Percentiles rank a stretch among this genome's conserved stretches.
These are phyloP conservation scores for Tribolium castaneum DNA, from an alignment of 1,140 invertebrate genomes.

Conservation along the genomic window DNA sequence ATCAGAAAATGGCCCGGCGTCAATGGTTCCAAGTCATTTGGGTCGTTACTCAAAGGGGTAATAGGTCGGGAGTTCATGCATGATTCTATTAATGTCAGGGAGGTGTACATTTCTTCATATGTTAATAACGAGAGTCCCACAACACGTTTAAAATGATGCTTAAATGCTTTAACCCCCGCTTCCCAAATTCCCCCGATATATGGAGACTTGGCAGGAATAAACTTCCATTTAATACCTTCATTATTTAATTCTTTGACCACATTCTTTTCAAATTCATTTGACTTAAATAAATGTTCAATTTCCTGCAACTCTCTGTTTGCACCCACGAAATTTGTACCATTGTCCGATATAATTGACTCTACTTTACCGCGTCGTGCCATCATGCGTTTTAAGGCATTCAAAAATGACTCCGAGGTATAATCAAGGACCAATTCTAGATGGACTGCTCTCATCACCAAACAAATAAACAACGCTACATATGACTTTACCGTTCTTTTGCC, in stretches of 20 bases:
- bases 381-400: slow-evolving; percentile 51
- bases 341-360: slow-evolving; percentile 41
- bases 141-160: slow-evolving; percentile 39
- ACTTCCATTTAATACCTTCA: slow-evolving; percentile 46
- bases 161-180: slow-evolving; percentile 37
- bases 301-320: neutral
- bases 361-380: slow-evolving; percentile 51
- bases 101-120: slow-evolving; percentile 45
- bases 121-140: slow-evolving; percentile 39
- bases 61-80: slow-evolving; percentile 61
- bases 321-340: slow-evolving; percentile 39
- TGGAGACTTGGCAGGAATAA: slow-evolving; percentile 36
- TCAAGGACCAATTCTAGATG: slow-evolving; percentile 45
- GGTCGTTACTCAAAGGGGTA: slow-evolving; percentile 46
- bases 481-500: slow-evolving; percentile 36
- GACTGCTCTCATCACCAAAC: slow-evolving; percentile 32
- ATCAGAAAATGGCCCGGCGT: slow-evolving; percentile 59
- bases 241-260: neutral
- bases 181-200: slow-evolving; percentile 48
- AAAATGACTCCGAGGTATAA: slow-evolving; percentile 36
- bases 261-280: neutral
- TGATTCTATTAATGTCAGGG: slow-evolving; percentile 52
- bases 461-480: slow-evolving; percentile 44
- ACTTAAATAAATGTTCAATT: neutral
- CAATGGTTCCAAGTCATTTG: slow-evolving; percentile 47